These are phyloP conservation scores for Anthoptus insignis DNA, from an alignment of 2,888 invertebrate genomes.

Conservation along the genomic window DNA sequence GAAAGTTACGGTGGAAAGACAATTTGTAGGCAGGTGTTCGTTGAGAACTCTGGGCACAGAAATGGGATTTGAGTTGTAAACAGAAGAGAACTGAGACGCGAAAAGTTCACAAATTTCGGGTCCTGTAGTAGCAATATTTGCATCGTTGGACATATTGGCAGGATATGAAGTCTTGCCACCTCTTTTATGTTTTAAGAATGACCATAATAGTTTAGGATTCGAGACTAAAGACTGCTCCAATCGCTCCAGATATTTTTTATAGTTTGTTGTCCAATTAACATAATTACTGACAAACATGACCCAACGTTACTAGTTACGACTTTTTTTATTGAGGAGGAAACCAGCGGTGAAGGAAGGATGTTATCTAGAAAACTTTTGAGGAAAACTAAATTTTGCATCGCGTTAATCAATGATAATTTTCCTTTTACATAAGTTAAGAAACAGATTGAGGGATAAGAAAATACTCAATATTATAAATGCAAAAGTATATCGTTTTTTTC, in stretches of 20 bases:
- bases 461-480: too few relatives aligned
- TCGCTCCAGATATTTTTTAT: constrained; percentile 18
- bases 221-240: constrained; percentile 26
- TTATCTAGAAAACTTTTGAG: background rate
- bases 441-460: too few relatives aligned
- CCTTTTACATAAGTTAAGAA: too few relatives aligned
- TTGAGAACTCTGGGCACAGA: background rate
- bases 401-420: too few relatives aligned
- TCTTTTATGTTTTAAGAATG: constrained; percentile 37
- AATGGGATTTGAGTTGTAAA: background rate
- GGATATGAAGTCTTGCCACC: constrained; percentile 35
- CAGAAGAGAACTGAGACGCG: background rate
- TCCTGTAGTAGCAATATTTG: background rate
- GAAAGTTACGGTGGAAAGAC: too few relatives aligned
- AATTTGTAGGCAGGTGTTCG: background rate
- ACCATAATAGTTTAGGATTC: constrained; percentile 44
- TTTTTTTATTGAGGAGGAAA: too few relatives aligned
- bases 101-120: background rate
- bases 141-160: constrained; percentile 15
- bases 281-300: background rate
- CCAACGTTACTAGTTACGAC: background rate
- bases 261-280: constrained; percentile 7
- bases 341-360: background rate
- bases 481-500: too few relatives aligned
- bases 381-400: too few relatives aligned